phyloP scores from a whole-genome alignment of 2,113 vertebrate genomes.

The Oostethus manadensis region DNA sequence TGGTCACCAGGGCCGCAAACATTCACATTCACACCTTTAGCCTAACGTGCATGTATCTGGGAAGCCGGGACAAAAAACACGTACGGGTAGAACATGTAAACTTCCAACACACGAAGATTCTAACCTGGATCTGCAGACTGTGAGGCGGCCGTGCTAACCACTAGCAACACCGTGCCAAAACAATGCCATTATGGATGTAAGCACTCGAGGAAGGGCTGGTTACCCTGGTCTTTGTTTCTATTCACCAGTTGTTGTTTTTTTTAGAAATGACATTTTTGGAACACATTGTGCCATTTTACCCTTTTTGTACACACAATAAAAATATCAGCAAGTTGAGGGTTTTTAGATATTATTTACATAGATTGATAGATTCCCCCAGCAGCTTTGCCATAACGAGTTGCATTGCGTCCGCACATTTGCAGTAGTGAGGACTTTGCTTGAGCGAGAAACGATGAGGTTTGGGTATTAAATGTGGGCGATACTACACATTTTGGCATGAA shows the following conservation, averaged over 20 bases:
- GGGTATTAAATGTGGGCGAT: slow-evolving; percentile 3
- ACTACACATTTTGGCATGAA: too few species aligned
- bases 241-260: slow-evolving; percentile 16
- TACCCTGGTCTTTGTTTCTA: slow-evolving; percentile 12
- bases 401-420: slow-evolving; percentile 44
- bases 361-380: not conserved
- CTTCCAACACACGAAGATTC: too few species aligned
- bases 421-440: slow-evolving; percentile 62
- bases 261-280: too few species aligned
- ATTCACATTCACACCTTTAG: too few species aligned
- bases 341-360: not conserved
- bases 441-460: slow-evolving; percentile 78
- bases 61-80: too few species aligned
- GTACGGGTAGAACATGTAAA: too few species aligned
- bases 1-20: too few species aligned
- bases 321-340: not conserved
- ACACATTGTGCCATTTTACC: slow-evolving; percentile 19
- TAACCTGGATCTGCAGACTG: too few species aligned
- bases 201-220: slow-evolving; percentile 17
- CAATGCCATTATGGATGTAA: slow-evolving; percentile 1
- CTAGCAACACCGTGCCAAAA: not conserved
- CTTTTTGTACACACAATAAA: slow-evolving; percentile 33
- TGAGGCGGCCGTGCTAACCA: too few species aligned
- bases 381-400: slow-evolving; percentile 14
- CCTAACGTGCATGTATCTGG: too few species aligned